These are phyloP conservation scores for Latrodectus hesperus DNA, from an alignment of 2,888 invertebrate species.

Conservation along the genomic window DNA sequence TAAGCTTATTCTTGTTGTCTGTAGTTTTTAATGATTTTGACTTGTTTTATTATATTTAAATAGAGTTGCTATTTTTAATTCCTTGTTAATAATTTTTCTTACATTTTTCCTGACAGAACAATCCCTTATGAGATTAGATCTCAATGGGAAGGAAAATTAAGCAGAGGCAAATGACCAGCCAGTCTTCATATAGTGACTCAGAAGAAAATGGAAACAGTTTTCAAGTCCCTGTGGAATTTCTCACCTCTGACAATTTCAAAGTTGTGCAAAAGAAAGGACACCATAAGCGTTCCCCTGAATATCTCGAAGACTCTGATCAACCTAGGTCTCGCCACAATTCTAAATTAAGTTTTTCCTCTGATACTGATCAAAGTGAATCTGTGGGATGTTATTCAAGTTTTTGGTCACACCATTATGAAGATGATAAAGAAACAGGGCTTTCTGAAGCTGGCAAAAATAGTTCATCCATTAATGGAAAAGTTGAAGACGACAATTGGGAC, in stretches of 20 bases:
- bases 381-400: conserved; percentile 33
- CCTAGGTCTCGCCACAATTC: conserved; percentile 32
- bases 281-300: conserved; percentile 6
- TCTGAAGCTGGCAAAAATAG: too few species aligned
- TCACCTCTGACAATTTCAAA: conserved; percentile 54
- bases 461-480: too few species aligned
- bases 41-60: neutral
- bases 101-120: conserved; percentile 10
- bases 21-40: too few species aligned
- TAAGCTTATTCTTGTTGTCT: too few species aligned
- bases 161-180: conserved; percentile 25
- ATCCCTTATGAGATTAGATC: conserved; percentile 27
- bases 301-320: neutral
- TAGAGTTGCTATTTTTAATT: too few species aligned
- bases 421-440: too few species aligned
- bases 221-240: conserved; percentile 21
- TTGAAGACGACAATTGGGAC: too few species aligned
- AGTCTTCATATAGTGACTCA: conserved; percentile 2
- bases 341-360: neutral
- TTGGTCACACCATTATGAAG: conserved; percentile 1
- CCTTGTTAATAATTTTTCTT: neutral
- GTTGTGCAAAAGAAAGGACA: conserved; percentile 26
- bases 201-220: neutral
- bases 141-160: conserved; percentile 62
- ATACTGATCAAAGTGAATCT: neutral